These are phyloP conservation scores for Penaeus chinensis DNA, from an alignment of 1,140 invertebrate species.

Conservation along the genomic window DNA sequence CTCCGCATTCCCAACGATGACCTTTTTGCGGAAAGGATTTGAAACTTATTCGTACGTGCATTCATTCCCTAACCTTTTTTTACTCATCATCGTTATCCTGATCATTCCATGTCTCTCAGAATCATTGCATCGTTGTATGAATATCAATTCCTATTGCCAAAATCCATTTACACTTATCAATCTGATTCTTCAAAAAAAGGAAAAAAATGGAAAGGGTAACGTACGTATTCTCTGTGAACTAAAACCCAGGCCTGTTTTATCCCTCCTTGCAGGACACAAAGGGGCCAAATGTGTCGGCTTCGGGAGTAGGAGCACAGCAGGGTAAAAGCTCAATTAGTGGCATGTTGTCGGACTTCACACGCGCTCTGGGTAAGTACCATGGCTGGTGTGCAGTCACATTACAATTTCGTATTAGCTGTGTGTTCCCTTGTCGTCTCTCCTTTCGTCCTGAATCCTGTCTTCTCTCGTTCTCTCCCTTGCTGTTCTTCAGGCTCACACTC, in stretches of 20 bases:
- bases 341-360: slow-evolving; percentile 73
- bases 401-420: too few relatives aligned
- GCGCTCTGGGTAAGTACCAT: slow-evolving; percentile 68
- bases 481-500: background rate
- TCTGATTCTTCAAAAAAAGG: too few relatives aligned
- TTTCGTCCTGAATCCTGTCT: background rate
- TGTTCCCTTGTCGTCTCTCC: background rate
- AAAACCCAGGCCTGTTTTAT: background rate
- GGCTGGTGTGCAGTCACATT: background rate
- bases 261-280: slow-evolving; percentile 38
- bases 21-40: background rate
- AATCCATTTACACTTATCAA: too few relatives aligned
- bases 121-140: too few relatives aligned
- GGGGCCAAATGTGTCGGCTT: slow-evolving; percentile 37
- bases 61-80: too few relatives aligned
- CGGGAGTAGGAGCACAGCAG: background rate
- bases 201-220: too few relatives aligned
- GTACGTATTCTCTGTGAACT: too few relatives aligned
- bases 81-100: too few relatives aligned
- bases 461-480: background rate
- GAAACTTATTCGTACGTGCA: too few relatives aligned
- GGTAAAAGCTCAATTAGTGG: slow-evolving; percentile 68
- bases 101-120: too few relatives aligned
- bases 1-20: background rate
- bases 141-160: too few relatives aligned